Percentiles rank a stretch among this genome's conserved stretches.
phyloP scores from a whole-genome alignment of 2,113 vertebrate genomes.

The Carlito syrichta region DNA sequence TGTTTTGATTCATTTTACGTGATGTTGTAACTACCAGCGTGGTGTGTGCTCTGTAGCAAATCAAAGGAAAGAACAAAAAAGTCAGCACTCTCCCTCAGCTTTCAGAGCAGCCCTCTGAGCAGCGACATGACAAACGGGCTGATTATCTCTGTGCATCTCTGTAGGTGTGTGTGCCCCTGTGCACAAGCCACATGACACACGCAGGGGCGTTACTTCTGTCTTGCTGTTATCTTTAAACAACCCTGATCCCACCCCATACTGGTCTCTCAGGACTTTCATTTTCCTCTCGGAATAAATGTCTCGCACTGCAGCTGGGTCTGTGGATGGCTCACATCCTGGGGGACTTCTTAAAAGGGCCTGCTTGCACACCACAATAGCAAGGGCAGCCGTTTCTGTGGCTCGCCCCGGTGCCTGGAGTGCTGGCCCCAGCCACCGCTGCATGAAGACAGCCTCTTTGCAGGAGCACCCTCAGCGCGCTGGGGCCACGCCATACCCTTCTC shows the following conservation, averaged over 20 bases:
- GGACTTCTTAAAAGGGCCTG: background rate
- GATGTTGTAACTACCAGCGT: constrained; percentile 16
- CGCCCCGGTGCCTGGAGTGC: too few species aligned
- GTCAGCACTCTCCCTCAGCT: background rate
- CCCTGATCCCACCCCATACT: accelerated
- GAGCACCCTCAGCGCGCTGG: too few species aligned
- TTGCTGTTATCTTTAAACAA: background rate
- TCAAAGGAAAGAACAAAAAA: background rate
- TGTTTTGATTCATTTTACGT: background rate
- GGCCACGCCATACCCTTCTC: too few species aligned
- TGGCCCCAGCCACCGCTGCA: too few species aligned
- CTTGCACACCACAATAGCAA: too few species aligned
- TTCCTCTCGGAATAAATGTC: too few species aligned
- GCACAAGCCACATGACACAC: accelerated
- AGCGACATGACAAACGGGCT: accelerated
- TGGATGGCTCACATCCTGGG: too few species aligned
- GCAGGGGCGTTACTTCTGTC: background rate
- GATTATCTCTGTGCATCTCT: accelerated
- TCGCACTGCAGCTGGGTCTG: too few species aligned
- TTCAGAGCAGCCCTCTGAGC: too few species aligned
- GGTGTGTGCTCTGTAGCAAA: background rate
- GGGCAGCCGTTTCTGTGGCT: background rate
- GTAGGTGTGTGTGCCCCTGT: accelerated
- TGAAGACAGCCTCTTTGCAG: too few species aligned
- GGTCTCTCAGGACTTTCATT: too few species aligned